These are phyloP conservation scores for Lepidocyrtoides sp. DNA, from an alignment of 2,888 invertebrate genomes.

Conservation along the genomic window DNA sequence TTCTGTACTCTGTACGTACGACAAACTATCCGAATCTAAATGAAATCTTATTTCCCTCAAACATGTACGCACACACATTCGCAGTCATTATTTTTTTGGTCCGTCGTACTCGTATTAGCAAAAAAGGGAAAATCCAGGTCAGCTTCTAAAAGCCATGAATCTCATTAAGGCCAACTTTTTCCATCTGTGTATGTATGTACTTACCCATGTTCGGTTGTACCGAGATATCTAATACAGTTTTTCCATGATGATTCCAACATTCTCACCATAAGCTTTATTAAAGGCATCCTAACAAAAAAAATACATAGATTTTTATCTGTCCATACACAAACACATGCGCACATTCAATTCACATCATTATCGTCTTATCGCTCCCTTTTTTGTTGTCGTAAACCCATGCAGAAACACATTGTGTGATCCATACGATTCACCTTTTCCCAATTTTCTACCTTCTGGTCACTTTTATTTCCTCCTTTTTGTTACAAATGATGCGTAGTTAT, in stretches of 20 bases:
- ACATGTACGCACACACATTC: neutral
- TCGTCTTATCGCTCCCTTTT: conserved; percentile 37
- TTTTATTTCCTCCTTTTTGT: conserved; percentile 50
- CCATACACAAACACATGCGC: neutral
- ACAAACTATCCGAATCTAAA: conserved; percentile 36
- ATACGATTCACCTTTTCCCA: conserved; percentile 54
- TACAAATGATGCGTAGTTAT: conserved; percentile 55
- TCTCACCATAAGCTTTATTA: neutral
- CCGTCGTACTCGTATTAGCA: conserved; percentile 14
- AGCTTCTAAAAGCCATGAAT: conserved; percentile 68
- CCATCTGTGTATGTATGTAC: neutral
- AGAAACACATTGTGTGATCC: conserved; percentile 8
- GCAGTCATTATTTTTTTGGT: conserved; percentile 26
- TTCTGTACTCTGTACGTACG: too few relatives aligned
- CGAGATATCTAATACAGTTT: neutral
- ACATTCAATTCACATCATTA: conserved; percentile 53
- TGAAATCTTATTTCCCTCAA: conserved; percentile 18
- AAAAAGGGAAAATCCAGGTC: conserved; percentile 64
- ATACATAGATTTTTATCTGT: conserved; percentile 40
- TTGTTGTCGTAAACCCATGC: conserved; percentile 55
- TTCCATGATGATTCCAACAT: neutral
- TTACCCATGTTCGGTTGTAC: too few relatives aligned
- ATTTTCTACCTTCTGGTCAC: conserved; percentile 71
- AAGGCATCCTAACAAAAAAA: neutral
- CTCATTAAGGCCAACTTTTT: conserved; percentile 56